Conservation (phyloP, 2,888 invertebrate genomes). For the Pardosa pseudoannulata region DNA sequence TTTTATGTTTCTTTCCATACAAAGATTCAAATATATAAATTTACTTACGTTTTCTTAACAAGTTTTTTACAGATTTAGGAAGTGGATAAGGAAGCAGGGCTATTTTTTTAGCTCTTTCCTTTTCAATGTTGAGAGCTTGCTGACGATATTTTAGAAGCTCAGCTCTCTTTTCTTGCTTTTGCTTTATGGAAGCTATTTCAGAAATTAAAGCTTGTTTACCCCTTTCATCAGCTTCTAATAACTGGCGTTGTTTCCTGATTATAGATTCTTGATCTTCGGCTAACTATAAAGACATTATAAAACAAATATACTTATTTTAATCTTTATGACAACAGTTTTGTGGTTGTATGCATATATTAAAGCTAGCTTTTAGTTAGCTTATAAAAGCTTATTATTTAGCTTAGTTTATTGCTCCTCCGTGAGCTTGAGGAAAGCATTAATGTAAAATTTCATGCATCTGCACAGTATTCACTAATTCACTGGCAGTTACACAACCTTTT, state of each 20-base stretch:
- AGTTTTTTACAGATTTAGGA: constrained; percentile 33
- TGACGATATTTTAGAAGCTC: constrained; percentile 17
- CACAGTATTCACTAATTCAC: too few species aligned
- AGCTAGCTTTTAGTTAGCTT: too few species aligned
- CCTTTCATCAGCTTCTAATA: constrained; percentile 55
- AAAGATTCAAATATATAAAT: too few species aligned
- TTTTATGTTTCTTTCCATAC: too few species aligned
- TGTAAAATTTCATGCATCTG: too few species aligned
- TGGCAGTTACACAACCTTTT: too few species aligned
- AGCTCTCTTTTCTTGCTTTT: constrained; percentile 18
- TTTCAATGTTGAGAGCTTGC: constrained; percentile 42
- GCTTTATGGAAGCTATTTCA: constrained; percentile 49
- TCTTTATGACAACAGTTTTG: too few species aligned
- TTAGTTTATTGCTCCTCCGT: too few species aligned
- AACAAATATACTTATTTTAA: too few species aligned
- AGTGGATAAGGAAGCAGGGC: constrained; percentile 43
- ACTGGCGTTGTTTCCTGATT: constrained; percentile 39
- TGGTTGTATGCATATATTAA: too few species aligned
- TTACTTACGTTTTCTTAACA: constrained; percentile 38
- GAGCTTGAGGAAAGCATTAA: too few species aligned
- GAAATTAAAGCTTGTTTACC: constrained; percentile 43
- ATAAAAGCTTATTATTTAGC: too few species aligned
- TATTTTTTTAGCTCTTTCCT: constrained; percentile 40
- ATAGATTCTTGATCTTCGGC: constrained; percentile 35
- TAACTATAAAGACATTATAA: not conserved